Percentiles rank a stretch among this genome's conserved stretches.
Conservation (phyloP, 2,888 invertebrate genomes). For the Pseudococcus viburni region DNA sequence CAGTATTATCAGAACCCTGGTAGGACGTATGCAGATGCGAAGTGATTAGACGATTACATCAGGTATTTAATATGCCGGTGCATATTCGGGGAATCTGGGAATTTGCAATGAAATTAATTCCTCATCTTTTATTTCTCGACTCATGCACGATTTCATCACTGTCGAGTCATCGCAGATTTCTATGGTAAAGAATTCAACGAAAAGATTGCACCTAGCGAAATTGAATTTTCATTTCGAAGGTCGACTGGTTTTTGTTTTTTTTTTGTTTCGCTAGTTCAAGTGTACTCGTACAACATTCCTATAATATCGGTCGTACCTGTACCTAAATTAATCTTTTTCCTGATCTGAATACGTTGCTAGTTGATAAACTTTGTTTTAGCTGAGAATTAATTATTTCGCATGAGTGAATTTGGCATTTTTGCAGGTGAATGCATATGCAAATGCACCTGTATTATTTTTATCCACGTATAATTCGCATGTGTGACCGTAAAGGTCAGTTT, state of each 20-base stretch:
- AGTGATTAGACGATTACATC: neutral
- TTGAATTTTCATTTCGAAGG: constrained; percentile 21
- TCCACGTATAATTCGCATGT: neutral
- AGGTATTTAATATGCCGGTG: neutral
- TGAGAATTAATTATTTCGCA: neutral
- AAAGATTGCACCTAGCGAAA: constrained; percentile 11
- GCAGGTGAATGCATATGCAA: neutral
- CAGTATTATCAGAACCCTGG: neutral
- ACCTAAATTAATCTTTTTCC: neutral
- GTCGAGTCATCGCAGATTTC: neutral
- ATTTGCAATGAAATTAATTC: neutral
- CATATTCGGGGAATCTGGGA: neutral
- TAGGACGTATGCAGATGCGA: neutral
- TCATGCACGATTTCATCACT: neutral
- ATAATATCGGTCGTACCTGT: neutral
- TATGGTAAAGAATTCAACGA: constrained; percentile 2
- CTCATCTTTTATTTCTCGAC: neutral
- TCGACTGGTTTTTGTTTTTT: neutral
- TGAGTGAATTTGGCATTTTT: neutral
- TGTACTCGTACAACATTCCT: neutral
- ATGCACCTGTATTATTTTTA: neutral
- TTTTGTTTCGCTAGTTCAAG: neutral
- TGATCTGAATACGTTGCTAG: neutral
- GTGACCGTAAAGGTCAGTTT: neutral
- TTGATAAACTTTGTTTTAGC: neutral